phyloP scores from a whole-genome alignment of 2,797 vertebrate species.

The Eulemur rubriventer region DNA sequence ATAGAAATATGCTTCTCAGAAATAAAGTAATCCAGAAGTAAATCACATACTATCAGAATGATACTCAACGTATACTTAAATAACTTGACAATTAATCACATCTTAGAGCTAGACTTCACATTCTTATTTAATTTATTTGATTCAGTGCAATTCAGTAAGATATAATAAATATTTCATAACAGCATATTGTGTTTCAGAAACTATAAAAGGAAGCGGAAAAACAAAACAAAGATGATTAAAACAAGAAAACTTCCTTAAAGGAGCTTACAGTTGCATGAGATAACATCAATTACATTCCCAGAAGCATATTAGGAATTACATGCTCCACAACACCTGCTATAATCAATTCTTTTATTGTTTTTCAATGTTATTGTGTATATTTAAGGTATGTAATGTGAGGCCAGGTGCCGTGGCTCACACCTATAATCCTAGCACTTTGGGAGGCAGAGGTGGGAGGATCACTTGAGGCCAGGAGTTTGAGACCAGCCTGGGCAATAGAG shows the following conservation, averaged over 20 bases:
- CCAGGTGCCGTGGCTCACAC: neutral
- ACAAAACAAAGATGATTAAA: conserved; percentile 12
- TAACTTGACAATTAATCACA: conserved; percentile 35
- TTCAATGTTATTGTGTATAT: neutral
- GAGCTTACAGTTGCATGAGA: neutral
- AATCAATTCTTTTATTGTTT: neutral
- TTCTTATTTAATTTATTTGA: conserved; percentile 17
- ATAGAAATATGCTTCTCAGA: neutral
- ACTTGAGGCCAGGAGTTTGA: neutral
- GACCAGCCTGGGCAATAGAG: neutral
- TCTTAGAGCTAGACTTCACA: neutral
- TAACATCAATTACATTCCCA: neutral
- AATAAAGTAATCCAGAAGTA: neutral
- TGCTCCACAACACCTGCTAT: neutral
- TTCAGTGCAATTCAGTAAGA: conserved; percentile 25
- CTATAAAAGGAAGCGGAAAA: neutral
- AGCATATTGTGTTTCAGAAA: neutral
- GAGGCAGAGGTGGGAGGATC: neutral
- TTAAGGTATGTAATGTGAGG: neutral
- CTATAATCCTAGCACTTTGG: neutral
- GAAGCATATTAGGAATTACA: neutral
- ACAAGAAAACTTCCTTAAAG: neutral
- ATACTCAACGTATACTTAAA: neutral
- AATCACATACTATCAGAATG: conserved; percentile 22
- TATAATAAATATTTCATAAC: conserved; percentile 39